Conservation (phyloP, 2,888 invertebrate species). For the Brenthis ino region DNA sequence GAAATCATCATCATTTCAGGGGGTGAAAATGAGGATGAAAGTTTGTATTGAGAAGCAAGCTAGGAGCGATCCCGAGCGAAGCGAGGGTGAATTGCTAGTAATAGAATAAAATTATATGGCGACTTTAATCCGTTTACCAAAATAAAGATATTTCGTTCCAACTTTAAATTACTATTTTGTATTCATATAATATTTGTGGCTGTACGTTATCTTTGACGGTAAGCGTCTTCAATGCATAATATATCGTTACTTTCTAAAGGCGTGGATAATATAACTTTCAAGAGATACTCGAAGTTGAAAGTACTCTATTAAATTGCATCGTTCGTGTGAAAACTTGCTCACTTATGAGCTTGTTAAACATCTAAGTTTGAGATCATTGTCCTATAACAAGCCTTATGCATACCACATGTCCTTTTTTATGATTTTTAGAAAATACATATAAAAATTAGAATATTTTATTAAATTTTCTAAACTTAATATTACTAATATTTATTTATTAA, state of each 20-base stretch:
- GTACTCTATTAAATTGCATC: conserved; percentile 17
- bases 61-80: too few species aligned
- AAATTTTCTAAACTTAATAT: too few species aligned
- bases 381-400: background rate
- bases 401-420: background rate
- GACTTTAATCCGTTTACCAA: too few species aligned
- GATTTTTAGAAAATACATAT: background rate
- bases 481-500: too few species aligned
- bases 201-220: background rate
- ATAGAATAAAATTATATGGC: too few species aligned
- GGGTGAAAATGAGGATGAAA: too few species aligned
- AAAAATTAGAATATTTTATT: background rate
- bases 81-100: too few species aligned
- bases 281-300: conserved; percentile 12
- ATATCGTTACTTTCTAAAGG: conserved; percentile 7
- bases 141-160: too few species aligned
- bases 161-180: background rate
- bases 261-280: conserved; percentile 8
- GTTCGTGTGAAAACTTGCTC: conserved; percentile 16
- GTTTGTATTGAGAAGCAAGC: too few species aligned
- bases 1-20: too few species aligned
- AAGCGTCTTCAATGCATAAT: conserved; percentile 9
- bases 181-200: background rate
- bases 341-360: conserved; percentile 14
- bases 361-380: conserved; percentile 6